Evolutionary conservation across 2,888 invertebrate genomes (phyloP).

Genomic region (Torymus aiolomorphi): DNA sequence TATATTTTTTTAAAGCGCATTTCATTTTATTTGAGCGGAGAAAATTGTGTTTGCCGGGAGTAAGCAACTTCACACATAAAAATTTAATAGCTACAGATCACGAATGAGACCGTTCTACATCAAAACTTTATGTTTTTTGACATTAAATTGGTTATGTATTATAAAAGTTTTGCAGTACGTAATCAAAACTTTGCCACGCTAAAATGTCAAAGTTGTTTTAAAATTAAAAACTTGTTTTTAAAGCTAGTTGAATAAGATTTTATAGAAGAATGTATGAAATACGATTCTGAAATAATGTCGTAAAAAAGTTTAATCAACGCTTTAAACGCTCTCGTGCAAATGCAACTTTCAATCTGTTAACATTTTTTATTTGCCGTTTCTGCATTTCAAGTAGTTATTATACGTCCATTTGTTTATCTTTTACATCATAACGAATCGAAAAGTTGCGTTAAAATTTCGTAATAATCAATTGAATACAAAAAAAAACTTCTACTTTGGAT

Average conservation of each 20-base stretch:
- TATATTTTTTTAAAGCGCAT: conserved; percentile 53
- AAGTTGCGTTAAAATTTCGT: too few species aligned
- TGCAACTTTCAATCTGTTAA: conserved; percentile 18
- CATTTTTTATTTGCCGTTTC: conserved; percentile 14
- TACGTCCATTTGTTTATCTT: too few species aligned
- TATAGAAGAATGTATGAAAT: conserved; percentile 51
- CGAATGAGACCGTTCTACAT: conserved; percentile 58
- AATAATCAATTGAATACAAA: too few species aligned
- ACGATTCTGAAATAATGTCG: conserved; percentile 48
- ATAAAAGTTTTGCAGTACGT: conserved; percentile 56
- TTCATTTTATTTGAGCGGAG: conserved; percentile 57
- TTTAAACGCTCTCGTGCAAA: conserved; percentile 33
- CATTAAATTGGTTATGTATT: conserved; percentile 60
- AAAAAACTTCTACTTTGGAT: too few species aligned
- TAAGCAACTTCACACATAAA: conserved; percentile 59
- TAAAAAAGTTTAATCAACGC: conserved; percentile 51
- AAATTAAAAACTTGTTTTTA: conserved; percentile 59
- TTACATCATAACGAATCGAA: too few species aligned
- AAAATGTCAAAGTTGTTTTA: conserved; percentile 58
- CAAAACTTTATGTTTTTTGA: conserved; percentile 59
- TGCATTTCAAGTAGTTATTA: neutral
- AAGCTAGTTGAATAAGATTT: conserved; percentile 56
- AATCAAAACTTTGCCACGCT: conserved; percentile 57
- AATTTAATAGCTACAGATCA: conserved; percentile 60
- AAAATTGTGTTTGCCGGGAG: conserved; percentile 58